Evolutionary conservation across 2,888 invertebrate species (phyloP).

Genomic region (Ypsolopha sequella): DNA sequence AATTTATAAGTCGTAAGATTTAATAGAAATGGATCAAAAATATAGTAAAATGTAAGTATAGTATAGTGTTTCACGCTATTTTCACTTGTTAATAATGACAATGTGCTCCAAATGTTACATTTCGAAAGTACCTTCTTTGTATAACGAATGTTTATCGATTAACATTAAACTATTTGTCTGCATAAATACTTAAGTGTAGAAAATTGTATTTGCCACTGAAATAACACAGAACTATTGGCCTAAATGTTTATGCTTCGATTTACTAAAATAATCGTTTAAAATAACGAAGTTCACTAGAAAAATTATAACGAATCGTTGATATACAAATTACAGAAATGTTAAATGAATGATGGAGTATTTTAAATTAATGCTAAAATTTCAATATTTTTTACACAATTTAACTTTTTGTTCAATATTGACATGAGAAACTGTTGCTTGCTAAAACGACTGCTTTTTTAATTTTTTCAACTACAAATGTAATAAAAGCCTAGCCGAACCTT

Average conservation of each 20-base stretch:
- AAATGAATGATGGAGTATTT: too few species aligned
- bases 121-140: slow-evolving; percentile 25
- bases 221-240: too few species aligned
- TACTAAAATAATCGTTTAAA: not conserved
- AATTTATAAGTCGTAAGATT: slow-evolving; percentile 22
- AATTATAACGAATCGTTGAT: too few species aligned
- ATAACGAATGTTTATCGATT: slow-evolving; percentile 15
- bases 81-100: slow-evolving; percentile 50
- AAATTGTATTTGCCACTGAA: slow-evolving; percentile 14
- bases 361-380: too few species aligned
- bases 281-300: too few species aligned
- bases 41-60: slow-evolving; percentile 21
- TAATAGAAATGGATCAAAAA: slow-evolving; percentile 21
- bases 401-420: not conserved
- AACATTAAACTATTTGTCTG: slow-evolving; percentile 16
- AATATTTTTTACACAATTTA: not conserved
- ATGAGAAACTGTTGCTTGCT: not conserved
- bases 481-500: not conserved
- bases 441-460: not conserved
- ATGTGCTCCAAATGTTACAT: slow-evolving; percentile 27
- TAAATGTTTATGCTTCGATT: not conserved
- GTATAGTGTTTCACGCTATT: slow-evolving; percentile 26
- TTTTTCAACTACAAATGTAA: not conserved
- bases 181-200: slow-evolving; percentile 12
- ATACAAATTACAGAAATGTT: too few species aligned